These are phyloP conservation scores for Mya arenaria DNA, from an alignment of 1,140 invertebrate genomes.

Conservation along the genomic window DNA sequence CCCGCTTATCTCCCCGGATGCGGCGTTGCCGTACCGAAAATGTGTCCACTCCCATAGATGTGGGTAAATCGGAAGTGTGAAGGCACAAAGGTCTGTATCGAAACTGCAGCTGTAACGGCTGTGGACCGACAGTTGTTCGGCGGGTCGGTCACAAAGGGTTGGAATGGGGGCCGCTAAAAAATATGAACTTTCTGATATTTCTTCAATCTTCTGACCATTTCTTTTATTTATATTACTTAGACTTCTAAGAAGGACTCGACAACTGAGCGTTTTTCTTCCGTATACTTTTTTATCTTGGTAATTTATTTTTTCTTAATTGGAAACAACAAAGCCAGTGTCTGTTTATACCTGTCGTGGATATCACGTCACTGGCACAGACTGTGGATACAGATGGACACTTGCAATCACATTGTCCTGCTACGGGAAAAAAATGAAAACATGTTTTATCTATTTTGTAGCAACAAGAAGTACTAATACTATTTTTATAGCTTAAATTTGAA, in stretches of 20 bases:
- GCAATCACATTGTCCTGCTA: constrained; percentile 9
- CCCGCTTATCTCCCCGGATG: constrained; percentile 12
- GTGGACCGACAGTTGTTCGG: constrained; percentile 19
- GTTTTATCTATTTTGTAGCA: too few relatives aligned
- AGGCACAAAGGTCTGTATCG: constrained; percentile 27
- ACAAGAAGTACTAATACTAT: too few relatives aligned
- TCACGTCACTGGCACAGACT: neutral
- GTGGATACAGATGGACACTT: constrained; percentile 29
- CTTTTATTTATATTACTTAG: too few relatives aligned
- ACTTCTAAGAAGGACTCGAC: too few relatives aligned
- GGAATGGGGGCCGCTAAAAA: neutral
- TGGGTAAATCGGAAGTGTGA: constrained; percentile 12
- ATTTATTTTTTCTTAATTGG: too few relatives aligned
- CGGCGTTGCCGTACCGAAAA: constrained; percentile 14
- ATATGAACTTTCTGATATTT: too few relatives aligned
- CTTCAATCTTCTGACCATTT: too few relatives aligned
- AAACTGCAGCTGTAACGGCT: constrained; percentile 33
- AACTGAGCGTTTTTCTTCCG: too few relatives aligned
- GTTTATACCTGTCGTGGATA: neutral
- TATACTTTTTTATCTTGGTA: too few relatives aligned
- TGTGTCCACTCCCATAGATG: constrained; percentile 16
- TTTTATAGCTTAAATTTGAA: too few relatives aligned
- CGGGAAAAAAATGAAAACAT: too few relatives aligned
- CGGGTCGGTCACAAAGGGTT: constrained; percentile 8
- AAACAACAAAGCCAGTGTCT: too few relatives aligned